Evolutionary conservation across 2,797 vertebrate species (phyloP).

Genomic region (Alectoris magna): DNA sequence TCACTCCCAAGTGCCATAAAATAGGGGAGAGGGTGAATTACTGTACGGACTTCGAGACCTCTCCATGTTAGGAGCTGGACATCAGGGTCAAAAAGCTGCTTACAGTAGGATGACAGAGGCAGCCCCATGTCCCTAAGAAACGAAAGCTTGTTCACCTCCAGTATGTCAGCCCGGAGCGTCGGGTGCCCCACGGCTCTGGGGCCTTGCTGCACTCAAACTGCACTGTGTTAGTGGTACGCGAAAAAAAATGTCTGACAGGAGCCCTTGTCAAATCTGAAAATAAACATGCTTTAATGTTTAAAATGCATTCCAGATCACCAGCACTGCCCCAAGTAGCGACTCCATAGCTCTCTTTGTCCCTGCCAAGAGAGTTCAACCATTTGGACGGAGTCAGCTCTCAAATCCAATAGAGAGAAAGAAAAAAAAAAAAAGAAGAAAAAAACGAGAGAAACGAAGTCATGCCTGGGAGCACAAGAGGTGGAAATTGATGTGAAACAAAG

Average conservation of each 20-base stretch:
- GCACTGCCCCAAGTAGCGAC: not conserved
- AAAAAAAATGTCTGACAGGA: not conserved
- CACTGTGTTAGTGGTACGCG: not conserved
- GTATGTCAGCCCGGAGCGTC: not conserved
- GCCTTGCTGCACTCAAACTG: not conserved
- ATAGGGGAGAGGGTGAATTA: not conserved
- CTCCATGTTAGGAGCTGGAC: not conserved
- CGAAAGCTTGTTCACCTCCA: not conserved
- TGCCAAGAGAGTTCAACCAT: conserved; percentile 52
- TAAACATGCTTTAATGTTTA: conserved; percentile 37
- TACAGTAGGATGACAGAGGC: not conserved
- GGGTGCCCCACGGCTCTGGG: not conserved
- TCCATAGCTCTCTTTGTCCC: not conserved
- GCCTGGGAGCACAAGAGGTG: conserved; percentile 34
- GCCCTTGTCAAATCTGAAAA: not conserved
- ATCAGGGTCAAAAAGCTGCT: not conserved
- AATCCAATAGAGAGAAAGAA: not conserved
- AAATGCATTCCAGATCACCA: conserved; percentile 38
- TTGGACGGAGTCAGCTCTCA: not conserved
- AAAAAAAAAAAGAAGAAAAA: not conserved
- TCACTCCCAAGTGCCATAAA: not conserved
- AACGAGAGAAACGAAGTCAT: not conserved
- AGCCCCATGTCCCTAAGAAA: not conserved
- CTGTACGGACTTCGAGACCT: not conserved
- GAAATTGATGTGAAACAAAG: conserved; percentile 54